Evolutionary conservation across 2,888 invertebrate genomes (phyloP), one percentile per base, ranked within the genome.

Genomic region (Dynastes hyllus): DNA sequence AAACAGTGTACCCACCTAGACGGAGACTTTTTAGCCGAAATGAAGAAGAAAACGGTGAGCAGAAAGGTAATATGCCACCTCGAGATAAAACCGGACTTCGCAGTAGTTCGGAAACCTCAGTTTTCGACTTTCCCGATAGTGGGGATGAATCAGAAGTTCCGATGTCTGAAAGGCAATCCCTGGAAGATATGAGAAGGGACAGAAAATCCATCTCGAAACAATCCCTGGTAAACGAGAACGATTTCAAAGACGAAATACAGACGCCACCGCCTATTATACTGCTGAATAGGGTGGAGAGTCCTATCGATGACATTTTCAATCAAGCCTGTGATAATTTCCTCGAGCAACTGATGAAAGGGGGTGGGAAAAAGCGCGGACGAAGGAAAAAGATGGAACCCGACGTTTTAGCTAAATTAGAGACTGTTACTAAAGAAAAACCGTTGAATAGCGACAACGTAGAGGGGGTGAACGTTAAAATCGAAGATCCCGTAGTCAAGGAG

Each of bases 291-390:
- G n/a, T 32, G 29, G 76, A 77, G 3, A 80, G 66, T 11, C 88
- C 88, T 2, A 84, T 87, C 16, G 91, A 91, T 85, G 87, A 90
- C 76, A 88, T 90, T 85, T 96, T 95, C 93, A 91, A 92, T 71
- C 93, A 90, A 85, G 92, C 95, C 22, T 95, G 95, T 89, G 95
- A 95, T 88, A 94, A 91, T 88, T 95, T 96, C 87, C 92, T 95
- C 88, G 94, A 95, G 86, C 95, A 95, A 88, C 88, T 96, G 66
- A 92, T 92, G 87, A 91, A 88, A 81, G 92, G 92, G 63, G 90
- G 90, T 76, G 90, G 90, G 73, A 93, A 92, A 87, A 93, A 92
- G 86, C 91, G 91, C 80, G 88, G 89, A 1, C 88, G 90, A 22
- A 91, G 90, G 87, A 92, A 91, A 89, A 91, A 91, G 79, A 76